phyloP scores from a whole-genome alignment of 2,113 vertebrate genomes.

The Cariama cristata region DNA sequence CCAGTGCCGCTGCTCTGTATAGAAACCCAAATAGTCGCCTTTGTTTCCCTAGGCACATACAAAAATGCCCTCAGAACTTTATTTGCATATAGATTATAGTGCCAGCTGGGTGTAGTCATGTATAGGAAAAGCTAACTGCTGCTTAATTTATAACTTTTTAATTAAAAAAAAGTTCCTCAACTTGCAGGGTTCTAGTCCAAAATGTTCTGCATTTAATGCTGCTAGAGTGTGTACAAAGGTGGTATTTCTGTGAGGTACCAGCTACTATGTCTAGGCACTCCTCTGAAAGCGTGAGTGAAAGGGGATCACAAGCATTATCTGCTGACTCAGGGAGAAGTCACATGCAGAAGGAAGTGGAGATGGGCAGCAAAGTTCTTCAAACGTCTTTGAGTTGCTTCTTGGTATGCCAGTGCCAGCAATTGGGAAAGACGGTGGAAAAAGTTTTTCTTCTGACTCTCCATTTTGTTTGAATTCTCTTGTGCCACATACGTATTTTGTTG shows the following conservation, averaged over 20 bases:
- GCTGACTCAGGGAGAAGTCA: constrained; percentile 36
- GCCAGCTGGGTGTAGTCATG: background rate
- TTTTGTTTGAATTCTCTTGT: background rate
- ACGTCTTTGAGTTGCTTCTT: background rate
- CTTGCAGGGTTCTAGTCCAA: constrained; percentile 4
- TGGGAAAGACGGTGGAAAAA: background rate
- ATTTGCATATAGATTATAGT: constrained; percentile 64
- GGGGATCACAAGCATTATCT: constrained; percentile 19
- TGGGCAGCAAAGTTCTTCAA: constrained; percentile 5
- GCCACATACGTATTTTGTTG: background rate
- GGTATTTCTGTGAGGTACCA: background rate
- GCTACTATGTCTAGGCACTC: background rate
- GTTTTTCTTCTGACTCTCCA: background rate
- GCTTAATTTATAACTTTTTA: constrained; percentile 46
- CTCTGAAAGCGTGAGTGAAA: background rate
- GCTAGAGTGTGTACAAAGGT: background rate
- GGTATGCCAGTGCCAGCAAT: background rate
- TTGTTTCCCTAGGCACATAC: constrained; percentile 5
- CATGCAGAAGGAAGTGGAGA: constrained; percentile 4
- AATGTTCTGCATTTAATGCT: background rate
- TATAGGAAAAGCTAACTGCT: constrained; percentile 24
- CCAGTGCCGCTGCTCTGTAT: background rate
- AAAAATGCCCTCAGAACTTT: constrained; percentile 44
- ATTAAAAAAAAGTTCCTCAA: constrained; percentile 23
- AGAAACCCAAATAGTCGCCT: background rate